A percentile compares a stretch with the other conserved stretches of the same genome.
Evolutionary conservation across 2,888 invertebrate species (phyloP).

Genomic region (Polymixis flavicincta): DNA sequence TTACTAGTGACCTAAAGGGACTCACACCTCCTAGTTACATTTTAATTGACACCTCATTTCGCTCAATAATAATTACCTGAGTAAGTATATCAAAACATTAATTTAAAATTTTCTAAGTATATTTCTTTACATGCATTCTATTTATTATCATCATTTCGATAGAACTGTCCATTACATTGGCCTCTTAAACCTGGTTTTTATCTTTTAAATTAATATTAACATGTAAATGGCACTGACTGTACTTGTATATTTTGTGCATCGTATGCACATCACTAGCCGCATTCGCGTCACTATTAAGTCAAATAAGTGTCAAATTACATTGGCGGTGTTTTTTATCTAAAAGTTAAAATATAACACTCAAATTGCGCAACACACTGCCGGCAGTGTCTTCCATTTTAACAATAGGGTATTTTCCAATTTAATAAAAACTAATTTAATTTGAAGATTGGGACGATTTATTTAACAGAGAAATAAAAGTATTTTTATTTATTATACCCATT

Average conservation of each 20-base stretch:
- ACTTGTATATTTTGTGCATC: conserved; percentile 39
- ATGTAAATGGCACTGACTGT: conserved; percentile 32
- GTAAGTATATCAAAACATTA: conserved; percentile 8
- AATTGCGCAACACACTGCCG: conserved; percentile 16
- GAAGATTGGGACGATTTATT: too few species aligned
- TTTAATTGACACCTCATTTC: conserved; percentile 44
- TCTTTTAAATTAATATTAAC: conserved; percentile 13
- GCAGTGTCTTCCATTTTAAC: background rate
- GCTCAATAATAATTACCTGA: conserved; percentile 10
- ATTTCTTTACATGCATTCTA: conserved; percentile 16
- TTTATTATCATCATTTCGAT: background rate
- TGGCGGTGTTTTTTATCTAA: conserved; percentile 34
- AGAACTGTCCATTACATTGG: background rate
- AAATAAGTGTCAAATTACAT: conserved; percentile 36
- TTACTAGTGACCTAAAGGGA: conserved; percentile 3
- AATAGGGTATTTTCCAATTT: too few species aligned
- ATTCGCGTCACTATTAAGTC: conserved; percentile 43
- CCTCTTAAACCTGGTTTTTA: background rate
- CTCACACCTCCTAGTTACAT: background rate
- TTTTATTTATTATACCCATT: too few species aligned
- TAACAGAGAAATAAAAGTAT: too few species aligned
- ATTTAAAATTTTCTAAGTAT: conserved; percentile 7
- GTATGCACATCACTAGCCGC: conserved; percentile 40
- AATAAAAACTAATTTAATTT: too few species aligned
- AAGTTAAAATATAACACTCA: background rate